Evolutionary conservation across 2,113 vertebrate species (phyloP).

Genomic region (Suncus etruscus): DNA sequence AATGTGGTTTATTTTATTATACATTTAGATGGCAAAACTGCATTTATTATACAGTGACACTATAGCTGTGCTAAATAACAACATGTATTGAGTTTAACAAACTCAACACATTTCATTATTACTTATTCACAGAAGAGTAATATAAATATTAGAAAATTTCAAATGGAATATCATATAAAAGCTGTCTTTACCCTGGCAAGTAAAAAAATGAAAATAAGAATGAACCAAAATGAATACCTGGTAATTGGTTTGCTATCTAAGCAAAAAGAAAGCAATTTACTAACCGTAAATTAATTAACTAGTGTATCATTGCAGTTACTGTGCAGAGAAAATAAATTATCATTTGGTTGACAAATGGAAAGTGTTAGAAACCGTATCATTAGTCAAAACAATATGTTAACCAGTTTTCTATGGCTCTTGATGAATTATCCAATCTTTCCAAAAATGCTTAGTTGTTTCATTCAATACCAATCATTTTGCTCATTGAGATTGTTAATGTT

Average conservation of each 20-base stretch:
- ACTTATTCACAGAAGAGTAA: background rate
- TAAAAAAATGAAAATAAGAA: background rate
- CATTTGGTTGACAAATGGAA: background rate
- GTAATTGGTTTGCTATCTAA: background rate
- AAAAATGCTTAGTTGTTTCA: too few relatives aligned
- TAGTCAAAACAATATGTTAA: background rate
- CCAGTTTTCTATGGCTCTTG: too few relatives aligned
- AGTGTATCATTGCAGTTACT: constrained; percentile 4
- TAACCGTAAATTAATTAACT: constrained; percentile 20
- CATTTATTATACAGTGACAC: background rate
- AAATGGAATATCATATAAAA: background rate
- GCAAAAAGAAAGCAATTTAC: constrained; percentile 18
- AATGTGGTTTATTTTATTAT: constrained; percentile 20
- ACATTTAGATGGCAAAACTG: constrained; percentile 8
- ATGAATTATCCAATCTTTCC: too few relatives aligned
- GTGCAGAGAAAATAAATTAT: background rate
- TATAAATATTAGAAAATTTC: background rate
- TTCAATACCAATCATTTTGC: too few relatives aligned
- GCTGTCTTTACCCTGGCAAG: constrained; percentile 22
- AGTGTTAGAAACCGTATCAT: background rate
- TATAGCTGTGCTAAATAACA: background rate
- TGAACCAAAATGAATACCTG: background rate
- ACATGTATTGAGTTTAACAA: background rate
- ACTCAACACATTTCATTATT: background rate
- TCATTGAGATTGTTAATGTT: too few relatives aligned